Conservation (phyloP, 2,113 vertebrate genomes). For the Gymnorhina tibicen region DNA sequence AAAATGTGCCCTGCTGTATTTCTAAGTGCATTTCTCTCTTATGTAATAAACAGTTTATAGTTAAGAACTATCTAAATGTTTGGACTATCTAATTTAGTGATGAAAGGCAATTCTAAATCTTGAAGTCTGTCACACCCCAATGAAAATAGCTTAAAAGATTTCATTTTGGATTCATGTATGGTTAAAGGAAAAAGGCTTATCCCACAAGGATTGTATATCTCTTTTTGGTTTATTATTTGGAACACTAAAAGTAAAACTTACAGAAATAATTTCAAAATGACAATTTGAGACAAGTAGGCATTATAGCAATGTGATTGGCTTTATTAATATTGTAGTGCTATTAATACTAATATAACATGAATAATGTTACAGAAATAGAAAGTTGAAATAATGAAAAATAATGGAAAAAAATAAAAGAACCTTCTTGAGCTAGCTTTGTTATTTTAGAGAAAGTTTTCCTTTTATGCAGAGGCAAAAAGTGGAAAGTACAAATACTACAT, state of each 20-base stretch:
- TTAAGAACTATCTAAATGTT: slow-evolving; percentile 50
- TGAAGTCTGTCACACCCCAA: background rate
- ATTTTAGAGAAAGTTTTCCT: background rate
- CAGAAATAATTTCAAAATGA: background rate
- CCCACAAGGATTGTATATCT: background rate
- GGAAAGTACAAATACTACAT: background rate
- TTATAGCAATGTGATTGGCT: background rate
- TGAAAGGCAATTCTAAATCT: slow-evolving; percentile 51
- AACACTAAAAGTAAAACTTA: background rate
- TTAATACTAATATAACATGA: background rate
- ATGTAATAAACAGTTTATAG: slow-evolving; percentile 62
- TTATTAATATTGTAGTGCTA: background rate
- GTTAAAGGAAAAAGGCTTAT: slow-evolving; percentile 8
- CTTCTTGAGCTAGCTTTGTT: background rate
- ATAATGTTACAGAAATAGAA: background rate
- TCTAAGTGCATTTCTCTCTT: slow-evolving; percentile 56
- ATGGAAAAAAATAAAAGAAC: background rate
- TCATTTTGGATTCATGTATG: background rate
- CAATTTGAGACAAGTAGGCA: background rate
- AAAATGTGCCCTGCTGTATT: slow-evolving; percentile 48
- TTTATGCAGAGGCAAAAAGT: background rate
- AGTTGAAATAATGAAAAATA: background rate
- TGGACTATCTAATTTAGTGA: slow-evolving; percentile 28
- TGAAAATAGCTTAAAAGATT: slow-evolving; percentile 31
- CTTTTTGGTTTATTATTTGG: background rate